Conservation (phyloP, 2,797 vertebrate species). For the Malurus splendens region DNA sequence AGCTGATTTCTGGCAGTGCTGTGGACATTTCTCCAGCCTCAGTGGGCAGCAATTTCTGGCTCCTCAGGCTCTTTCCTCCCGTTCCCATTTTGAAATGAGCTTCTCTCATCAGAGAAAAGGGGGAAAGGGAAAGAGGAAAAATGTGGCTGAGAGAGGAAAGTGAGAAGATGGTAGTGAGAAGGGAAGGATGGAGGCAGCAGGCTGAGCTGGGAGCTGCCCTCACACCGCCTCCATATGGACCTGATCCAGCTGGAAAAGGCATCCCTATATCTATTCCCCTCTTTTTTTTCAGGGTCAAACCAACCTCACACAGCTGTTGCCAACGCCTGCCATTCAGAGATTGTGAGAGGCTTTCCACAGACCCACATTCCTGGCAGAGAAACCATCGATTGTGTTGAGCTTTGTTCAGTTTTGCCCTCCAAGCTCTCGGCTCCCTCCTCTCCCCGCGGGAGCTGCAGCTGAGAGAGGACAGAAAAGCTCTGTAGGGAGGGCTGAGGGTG, state of each 20-base stretch:
- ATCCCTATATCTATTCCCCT: background rate
- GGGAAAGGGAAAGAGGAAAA: background rate
- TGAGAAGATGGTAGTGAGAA: background rate
- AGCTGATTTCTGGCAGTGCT: background rate
- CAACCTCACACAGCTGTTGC: background rate
- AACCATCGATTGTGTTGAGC: background rate
- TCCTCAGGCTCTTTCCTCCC: background rate
- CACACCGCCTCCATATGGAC: background rate
- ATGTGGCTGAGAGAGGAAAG: background rate
- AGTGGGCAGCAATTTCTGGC: background rate
- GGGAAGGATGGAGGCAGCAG: background rate
- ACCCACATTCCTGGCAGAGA: background rate
- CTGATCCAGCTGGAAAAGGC: background rate
- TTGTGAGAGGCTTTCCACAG: background rate
- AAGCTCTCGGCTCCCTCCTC: background rate
- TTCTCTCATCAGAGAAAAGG: background rate
- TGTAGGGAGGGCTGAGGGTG: background rate
- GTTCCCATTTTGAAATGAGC: background rate
- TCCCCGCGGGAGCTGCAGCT: background rate
- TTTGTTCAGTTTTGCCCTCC: background rate
- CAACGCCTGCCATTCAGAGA: background rate
- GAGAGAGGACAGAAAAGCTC: constrained; percentile 30
- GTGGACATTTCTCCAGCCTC: background rate
- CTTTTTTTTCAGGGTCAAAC: background rate
- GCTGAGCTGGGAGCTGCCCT: background rate